Conservation (phyloP, 1,140 invertebrate genomes). For the Triops cancriformis region DNA sequence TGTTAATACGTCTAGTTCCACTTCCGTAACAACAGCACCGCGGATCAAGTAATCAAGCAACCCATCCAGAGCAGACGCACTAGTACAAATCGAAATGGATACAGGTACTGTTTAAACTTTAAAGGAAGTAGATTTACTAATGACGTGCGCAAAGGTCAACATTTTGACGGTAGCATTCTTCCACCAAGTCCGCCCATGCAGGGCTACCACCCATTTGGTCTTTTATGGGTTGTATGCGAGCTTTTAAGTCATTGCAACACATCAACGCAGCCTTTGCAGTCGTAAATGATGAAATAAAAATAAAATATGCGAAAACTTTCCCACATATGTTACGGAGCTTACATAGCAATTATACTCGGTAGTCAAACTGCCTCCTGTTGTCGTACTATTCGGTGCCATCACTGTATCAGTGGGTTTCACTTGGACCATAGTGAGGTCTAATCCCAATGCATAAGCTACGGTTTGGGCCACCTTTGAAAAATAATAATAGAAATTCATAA, state of each 20-base stretch:
- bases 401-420: conserved; percentile 58
- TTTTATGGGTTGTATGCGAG: conserved; percentile 53
- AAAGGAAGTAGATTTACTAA: too few relatives aligned
- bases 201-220: conserved; percentile 47
- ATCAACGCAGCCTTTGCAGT: conserved; percentile 50
- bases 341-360: conserved; percentile 59
- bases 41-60: not conserved
- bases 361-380: conserved; percentile 60
- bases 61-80: not conserved
- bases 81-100: too few relatives aligned
- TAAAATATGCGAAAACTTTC: too few relatives aligned
- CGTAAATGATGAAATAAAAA: not conserved
- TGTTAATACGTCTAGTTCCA: conserved; percentile 17
- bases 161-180: conserved; percentile 46
- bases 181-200: conserved; percentile 56
- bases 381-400: conserved; percentile 49
- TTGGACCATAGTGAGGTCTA: conserved; percentile 56
- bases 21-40: conserved; percentile 18
- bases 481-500: not conserved
- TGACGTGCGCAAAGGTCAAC: conserved; percentile 56
- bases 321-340: conserved; percentile 32
- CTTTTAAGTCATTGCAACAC: conserved; percentile 55
- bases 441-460: conserved; percentile 59
- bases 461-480: conserved; percentile 61
- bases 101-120: too few relatives aligned